These are phyloP conservation scores for Rhabdomys dilectus DNA, from an alignment of 2,113 vertebrate genomes.

Conservation along the genomic window DNA sequence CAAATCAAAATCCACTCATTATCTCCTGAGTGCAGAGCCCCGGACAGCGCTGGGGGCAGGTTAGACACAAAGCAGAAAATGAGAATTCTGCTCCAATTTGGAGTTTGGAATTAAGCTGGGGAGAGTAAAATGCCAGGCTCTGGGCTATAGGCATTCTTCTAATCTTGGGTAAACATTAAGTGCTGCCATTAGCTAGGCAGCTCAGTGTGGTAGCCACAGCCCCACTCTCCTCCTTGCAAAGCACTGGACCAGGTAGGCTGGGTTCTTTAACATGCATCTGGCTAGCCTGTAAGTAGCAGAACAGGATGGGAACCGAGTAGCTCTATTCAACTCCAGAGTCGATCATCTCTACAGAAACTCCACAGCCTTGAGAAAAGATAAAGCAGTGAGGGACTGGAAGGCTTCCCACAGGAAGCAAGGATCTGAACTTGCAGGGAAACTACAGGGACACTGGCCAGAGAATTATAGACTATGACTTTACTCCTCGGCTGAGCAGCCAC, in stretches of 20 bases:
- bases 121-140: background rate
- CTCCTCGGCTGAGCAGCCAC: background rate
- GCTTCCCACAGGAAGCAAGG: background rate
- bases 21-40: background rate
- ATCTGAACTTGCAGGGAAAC: background rate
- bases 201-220: background rate
- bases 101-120: background rate
- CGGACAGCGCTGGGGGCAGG: too few species aligned
- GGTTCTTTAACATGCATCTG: background rate
- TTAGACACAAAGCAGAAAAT: background rate
- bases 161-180: background rate
- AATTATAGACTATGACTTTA: background rate
- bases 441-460: background rate
- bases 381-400: background rate
- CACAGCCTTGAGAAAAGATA: background rate
- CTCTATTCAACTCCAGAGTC: background rate
- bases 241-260: too few species aligned
- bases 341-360: background rate
- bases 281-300: background rate
- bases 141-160: background rate
- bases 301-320: background rate
- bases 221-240: background rate
- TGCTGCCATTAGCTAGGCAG: background rate
- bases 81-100: background rate
- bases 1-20: background rate